phyloP scores from a whole-genome alignment of 2,888 invertebrate species.

The Ectemnius continuus region DNA sequence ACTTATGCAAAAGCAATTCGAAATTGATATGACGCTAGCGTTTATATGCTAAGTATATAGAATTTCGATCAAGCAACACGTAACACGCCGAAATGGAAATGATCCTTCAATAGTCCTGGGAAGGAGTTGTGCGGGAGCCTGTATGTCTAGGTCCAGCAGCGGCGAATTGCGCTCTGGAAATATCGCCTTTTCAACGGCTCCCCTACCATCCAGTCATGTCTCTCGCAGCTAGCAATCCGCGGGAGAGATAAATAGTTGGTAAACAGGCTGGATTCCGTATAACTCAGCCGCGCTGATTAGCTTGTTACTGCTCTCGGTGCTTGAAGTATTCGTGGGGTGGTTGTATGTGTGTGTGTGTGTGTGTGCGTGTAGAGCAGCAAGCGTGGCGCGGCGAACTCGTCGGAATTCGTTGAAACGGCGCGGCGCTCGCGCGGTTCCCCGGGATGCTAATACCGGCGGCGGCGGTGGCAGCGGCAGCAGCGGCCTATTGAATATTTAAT shows the following conservation, averaged over 20 bases:
- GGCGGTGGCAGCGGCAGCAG: too few species aligned
- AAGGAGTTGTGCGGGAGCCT: too few species aligned
- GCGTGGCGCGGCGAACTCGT: conserved; percentile 24
- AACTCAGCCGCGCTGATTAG: conserved; percentile 52
- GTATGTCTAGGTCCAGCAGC: too few species aligned
- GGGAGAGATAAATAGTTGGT: conserved; percentile 49
- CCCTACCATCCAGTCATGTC: conserved; percentile 24
- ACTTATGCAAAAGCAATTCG: too few species aligned
- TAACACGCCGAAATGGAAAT: too few species aligned
- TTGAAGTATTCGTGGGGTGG: conserved; percentile 33
- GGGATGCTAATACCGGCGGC: conserved; percentile 26
- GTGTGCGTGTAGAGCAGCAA: too few species aligned
- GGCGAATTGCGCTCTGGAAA: conserved; percentile 22
- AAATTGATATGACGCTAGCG: too few species aligned
- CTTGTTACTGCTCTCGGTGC: conserved; percentile 40
- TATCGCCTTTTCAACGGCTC: conserved; percentile 19
- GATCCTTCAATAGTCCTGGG: too few species aligned
- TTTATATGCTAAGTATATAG: too few species aligned
- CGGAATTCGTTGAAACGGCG: conserved; percentile 42
- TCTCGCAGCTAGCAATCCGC: too few species aligned
- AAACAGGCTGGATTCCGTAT: conserved; percentile 47
- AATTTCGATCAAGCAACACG: too few species aligned
- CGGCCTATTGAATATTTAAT: conserved; percentile 49
- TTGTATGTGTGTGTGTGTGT: too few species aligned
- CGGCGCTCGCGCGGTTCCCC: conserved; percentile 16